Base-by-base conservation (phyloP, 2,888 invertebrate genomes). In the Agriotes lineatus region DNA sequence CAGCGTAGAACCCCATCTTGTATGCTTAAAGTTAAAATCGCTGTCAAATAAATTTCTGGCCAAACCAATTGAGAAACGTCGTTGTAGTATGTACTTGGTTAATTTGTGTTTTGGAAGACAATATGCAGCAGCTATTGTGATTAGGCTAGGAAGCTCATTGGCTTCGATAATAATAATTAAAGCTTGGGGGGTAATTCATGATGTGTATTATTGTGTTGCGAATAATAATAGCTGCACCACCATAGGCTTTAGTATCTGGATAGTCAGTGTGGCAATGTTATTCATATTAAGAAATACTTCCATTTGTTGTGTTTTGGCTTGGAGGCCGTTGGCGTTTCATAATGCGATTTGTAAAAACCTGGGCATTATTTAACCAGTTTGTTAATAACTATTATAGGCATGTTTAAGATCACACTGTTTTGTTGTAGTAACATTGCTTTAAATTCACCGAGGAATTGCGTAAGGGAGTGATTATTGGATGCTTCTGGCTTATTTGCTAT, bases 211-310 rank as follows among this genome's bases (percentile, higher is more conserved):
- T 30, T 9, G 37, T n/a, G 37, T 37, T 10, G 3, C 37, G 37
- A 37, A 37, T 37, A 10, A 48, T 18, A 20, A 48, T 7, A 12
- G 48, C 48, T 19, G 48, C 25, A 9, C 48, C 19, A 1, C 48
- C 48, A 14, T 48, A 20, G 10, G 67, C 70, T 44, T 22, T 71
- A 25, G 50, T 45, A 18, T 58, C 62, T 44, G 71, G 72, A 44
- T 71, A 67, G 22, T 58, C 64, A 10, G 66, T 71, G 39, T 19
- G 20, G 48, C 37, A 37, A 10, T 10, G 37, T 37, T 37, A n/a
- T 37, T 37, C 37, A 37, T 37, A 9, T 37, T 37, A 37, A 37
- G 37, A n/a, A 37, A 37, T 2, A 37, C 37, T 37, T 37, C 37
- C n/a, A 3, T n/a, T 25, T 35, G 2, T n/a, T 35, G 10, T 35